phyloP scores from a whole-genome alignment of 2,113 vertebrate species.

The Mustela nigripes region DNA sequence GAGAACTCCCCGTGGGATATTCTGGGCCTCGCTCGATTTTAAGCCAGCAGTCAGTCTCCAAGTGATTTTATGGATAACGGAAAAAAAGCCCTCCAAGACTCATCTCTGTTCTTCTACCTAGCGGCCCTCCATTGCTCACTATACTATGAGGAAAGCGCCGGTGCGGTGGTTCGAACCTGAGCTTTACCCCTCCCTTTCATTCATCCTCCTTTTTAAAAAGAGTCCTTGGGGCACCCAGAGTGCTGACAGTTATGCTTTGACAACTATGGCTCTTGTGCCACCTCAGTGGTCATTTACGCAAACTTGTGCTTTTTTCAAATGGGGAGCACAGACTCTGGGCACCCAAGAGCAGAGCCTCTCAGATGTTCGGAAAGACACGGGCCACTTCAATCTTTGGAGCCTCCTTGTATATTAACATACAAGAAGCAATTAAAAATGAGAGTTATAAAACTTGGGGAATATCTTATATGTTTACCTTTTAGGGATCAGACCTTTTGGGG shows the following conservation, averaged over 20 bases:
- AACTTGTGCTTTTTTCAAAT: not conserved
- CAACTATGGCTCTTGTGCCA: not conserved
- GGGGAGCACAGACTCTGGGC: not conserved
- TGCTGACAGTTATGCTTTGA: not conserved
- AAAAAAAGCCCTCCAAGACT: not conserved
- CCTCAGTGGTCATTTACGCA: not conserved
- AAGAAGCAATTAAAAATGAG: not conserved
- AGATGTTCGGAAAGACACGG: not conserved
- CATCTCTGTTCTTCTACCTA: not conserved
- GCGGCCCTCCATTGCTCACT: not conserved
- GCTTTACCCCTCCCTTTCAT: not conserved
- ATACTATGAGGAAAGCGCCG: accelerated
- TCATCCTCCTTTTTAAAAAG: not conserved
- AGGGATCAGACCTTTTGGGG: not conserved
- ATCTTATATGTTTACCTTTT: not conserved
- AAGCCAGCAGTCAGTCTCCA: not conserved
- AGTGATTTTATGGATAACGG: not conserved
- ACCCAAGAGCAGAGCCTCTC: no score
- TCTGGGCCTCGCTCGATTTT: not conserved
- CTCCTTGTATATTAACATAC: not conserved
- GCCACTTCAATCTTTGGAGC: not conserved
- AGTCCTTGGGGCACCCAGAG: not conserved
- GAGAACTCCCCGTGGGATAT: not conserved
- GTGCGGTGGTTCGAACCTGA: not conserved
- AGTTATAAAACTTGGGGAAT: not conserved